Base-by-base conservation (phyloP, 2,888 invertebrate species). In the Andrena minutula region DNA sequence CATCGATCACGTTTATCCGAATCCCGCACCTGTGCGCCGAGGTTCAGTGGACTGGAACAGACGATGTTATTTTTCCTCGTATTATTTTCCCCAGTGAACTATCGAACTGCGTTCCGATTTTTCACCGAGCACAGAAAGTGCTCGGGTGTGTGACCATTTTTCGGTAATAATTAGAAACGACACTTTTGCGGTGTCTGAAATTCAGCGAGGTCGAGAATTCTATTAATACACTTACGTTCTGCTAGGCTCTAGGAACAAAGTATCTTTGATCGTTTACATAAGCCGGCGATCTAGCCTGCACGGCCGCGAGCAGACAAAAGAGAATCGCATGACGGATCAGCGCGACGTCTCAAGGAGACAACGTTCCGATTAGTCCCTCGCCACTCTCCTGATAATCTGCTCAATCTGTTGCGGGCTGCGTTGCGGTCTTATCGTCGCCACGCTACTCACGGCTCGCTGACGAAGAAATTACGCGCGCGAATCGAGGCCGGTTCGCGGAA, bases 291-390 rank as follows among this genome's bases (percentile, higher is more conserved):
- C 49, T 49, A 60, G 47, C 20, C 51, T 70, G 63, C 53, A 49
- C 64, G 58, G 47, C 8, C 78, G 41, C 71, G 79, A 79, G 35
- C 61, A 63, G 63, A 79, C 75, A 73, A 83, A 73, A 77, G 79
- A 56, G 79, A 84, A 77, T 80, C 73, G 77, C 73, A 77, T 70
- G 79, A 74, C 79, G 71, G 73, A 83, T 83, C 79, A 65, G 35
- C 49, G 60, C 49, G 84, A 77, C 84, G 61, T 83, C 60, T 83
- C 84, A 84, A 84, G 84, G 84, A 74, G 80, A 84, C 60, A 35
- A 64, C 65, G 68, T 78, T 66, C 66, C 76, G 85, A 86, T 86
- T 71, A 49, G 10, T 32, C 35, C 56, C 69, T 58, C 60, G 35
- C 41, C 26, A 28, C 26, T 32, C 28, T 23, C 30, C n/a, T 23